Evolutionary conservation across 2,797 vertebrate species (phyloP).

Genomic region (Serranus cabrilla): DNA sequence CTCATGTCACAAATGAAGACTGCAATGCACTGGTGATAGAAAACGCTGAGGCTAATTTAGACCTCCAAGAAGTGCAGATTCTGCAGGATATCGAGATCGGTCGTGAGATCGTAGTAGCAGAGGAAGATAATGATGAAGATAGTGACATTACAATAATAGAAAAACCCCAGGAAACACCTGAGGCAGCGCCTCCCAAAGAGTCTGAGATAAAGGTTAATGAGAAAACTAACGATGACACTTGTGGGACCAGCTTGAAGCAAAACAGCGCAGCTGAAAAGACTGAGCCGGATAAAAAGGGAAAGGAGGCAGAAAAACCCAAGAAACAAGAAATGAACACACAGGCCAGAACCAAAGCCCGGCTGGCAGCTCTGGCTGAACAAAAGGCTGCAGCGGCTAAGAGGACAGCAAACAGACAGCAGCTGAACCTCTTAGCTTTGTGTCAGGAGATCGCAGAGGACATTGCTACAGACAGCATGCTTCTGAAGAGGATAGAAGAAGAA

Average conservation of each 20-base stretch:
- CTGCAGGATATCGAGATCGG: slow-evolving; percentile 83
- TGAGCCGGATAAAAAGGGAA: slow-evolving; percentile 53
- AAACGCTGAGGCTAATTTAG: slow-evolving; percentile 42
- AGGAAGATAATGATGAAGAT: slow-evolving; percentile 70
- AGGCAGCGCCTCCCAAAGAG: slow-evolving; percentile 33
- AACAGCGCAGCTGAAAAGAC: slow-evolving; percentile 47
- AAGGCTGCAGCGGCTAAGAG: slow-evolving; percentile 84
- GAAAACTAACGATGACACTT: slow-evolving; percentile 32
- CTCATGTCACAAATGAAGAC: slow-evolving; percentile 40
- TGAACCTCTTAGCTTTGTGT: slow-evolving; percentile 96
- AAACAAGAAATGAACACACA: slow-evolving; percentile 89
- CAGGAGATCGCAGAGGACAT: slow-evolving; percentile 99
- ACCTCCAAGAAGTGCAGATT: slow-evolving; percentile 75
- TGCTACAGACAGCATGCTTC: slow-evolving; percentile 94
- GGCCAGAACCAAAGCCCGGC: slow-evolving; percentile 87
- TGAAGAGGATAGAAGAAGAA: slow-evolving; percentile 85
- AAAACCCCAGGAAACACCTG: slow-evolving; percentile 51
- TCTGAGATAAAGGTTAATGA: slow-evolving; percentile 46
- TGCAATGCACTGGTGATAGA: slow-evolving; percentile 20
- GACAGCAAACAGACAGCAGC: slow-evolving; percentile 87
- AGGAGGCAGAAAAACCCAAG: slow-evolving; percentile 74
- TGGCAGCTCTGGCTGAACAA: slow-evolving; percentile 87
- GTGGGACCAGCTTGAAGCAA: slow-evolving; percentile 32
- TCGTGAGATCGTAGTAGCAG: slow-evolving; percentile 79
- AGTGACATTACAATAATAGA: slow-evolving; percentile 64